Base-by-base conservation (phyloP, 1,140 invertebrate genomes). In the Conus betulinus region DNA sequence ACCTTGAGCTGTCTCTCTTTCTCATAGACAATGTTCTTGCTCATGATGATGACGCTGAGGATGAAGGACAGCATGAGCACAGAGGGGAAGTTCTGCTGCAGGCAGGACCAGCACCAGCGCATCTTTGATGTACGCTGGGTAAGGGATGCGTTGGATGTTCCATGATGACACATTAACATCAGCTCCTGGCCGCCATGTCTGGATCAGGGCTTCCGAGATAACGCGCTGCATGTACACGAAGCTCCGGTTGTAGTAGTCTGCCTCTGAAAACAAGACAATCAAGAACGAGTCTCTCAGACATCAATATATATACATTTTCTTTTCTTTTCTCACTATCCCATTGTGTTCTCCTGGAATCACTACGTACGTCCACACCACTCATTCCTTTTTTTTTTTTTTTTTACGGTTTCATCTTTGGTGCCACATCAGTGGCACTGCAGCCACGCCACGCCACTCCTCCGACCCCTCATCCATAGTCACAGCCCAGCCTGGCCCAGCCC, bases 41-140 rank as follows among this genome's bases (percentile, higher is more conserved):
- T 90, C 25, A 91, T 93, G 55, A 91, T 89, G 17, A 94, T 91
- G 10, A 93, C 91, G 53, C 89, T 90, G 67, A 94, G 91, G 11
- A 97, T 96, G 91, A 97, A 98, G 91, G 97, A 97, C 4, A 98
- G 93, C 95, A 98, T 90, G n/a, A 95, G 87, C 27, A 94, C 91
- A 27, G 93, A 85, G 8, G 94, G 94, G 83, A 94, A 96, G 90
- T 97, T 97, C 85, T 96, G 95, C 92, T 97, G 96, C 67, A 95
- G 17, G 96, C 67, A 95, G 17, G 20, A 93, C 89, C 1, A 74
- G 81, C 10, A 92, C 85, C 89, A 93, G 92, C n/a, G 76, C 52
- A 81, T 93, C 90, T 1, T 89, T 85, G 51, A 89, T 74, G 63
- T 91, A 93, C 0, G 88, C 84, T 1, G 91, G 91, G 79, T 90